Base-by-base conservation (phyloP, 2,113 vertebrate genomes). In the Lasiurus borealis region DNA sequence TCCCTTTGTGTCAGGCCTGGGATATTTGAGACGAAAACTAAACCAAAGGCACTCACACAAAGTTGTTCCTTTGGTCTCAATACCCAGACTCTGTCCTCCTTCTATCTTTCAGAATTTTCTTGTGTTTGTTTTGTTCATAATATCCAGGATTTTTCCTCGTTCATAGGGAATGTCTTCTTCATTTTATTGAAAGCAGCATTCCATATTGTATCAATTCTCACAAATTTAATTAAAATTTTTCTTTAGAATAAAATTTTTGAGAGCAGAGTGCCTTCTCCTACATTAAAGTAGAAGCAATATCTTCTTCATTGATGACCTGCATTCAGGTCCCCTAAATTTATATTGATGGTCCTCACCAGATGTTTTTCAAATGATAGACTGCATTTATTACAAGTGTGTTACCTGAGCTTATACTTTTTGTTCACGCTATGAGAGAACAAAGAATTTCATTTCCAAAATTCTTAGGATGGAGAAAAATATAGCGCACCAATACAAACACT, bases 221-320 rank as follows among this genome's bases (percentile, higher is more conserved):
- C 87, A 86, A 88, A 50, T 78, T 62, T 46, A 91, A 36, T 68
- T 4, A 52, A 40, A 23, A 50, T 1, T 54, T 90, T 89, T 71
- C 10, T 34, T 92, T 82, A 62, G n/a, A 81, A 73, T 69, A 75
- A 83, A 46, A 69, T 36, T 83, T 88, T 85, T 81, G 18, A 82
- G 54, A 73, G 25, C 29, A 85, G 8, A 62, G 16, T 1, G 10
- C 40, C 5, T 68, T 90, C 11, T 46, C 11, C 64, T 46, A 62
- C 5, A 62, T 73, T 84, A 27, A 54, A 86, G 36, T 27, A 8
- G 15, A 88, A 59, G 73, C 3, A 82, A 14, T n/a, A 54, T 62
- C 71, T 71, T 68, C 34, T 54, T 50, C 23, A 25, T n/a, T 44
- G 29, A 12, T 66, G 13, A 69, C 73, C 25, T 73, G 31, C 69